These are phyloP conservation scores for Rallus limicola DNA, from an alignment of 2,113 vertebrate genomes.

Conservation along the genomic window DNA sequence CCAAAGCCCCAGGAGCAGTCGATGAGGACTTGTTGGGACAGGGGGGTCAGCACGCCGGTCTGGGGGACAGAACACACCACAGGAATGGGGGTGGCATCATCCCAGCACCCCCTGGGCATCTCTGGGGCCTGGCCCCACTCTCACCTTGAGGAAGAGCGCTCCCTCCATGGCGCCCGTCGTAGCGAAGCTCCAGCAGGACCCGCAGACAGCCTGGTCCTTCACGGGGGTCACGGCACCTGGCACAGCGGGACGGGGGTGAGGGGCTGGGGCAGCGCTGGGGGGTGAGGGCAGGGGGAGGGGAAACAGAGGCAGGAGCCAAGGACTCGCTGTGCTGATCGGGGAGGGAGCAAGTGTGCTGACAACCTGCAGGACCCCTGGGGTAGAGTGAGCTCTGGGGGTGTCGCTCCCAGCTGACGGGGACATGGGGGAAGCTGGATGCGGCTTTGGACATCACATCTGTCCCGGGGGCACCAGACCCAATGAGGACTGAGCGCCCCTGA, in stretches of 20 bases:
- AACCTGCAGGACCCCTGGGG: background rate
- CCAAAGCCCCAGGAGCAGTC: conserved; percentile 87
- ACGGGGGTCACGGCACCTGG: conserved; percentile 83
- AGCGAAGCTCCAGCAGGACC: conserved; percentile 92
- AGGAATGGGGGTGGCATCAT: background rate
- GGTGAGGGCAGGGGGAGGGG: background rate
- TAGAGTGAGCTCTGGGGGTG: background rate
- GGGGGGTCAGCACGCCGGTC: conserved; percentile 76
- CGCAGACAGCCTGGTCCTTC: conserved; percentile 88
- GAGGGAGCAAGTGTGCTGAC: background rate
- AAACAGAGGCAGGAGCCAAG: background rate
- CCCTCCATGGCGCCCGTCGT: conserved; percentile 86
- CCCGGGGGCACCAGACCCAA: background rate
- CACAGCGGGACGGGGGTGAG: background rate
- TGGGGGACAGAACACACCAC: background rate
- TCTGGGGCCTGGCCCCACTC: background rate
- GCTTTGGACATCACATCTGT: background rate
- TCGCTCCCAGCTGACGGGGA: background rate
- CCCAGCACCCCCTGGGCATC: rapidly evolving
- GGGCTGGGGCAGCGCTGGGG: rapidly evolving
- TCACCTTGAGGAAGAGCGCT: conserved; percentile 85
- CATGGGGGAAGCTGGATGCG: background rate
- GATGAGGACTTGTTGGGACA: conserved; percentile 86
- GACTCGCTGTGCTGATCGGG: rapidly evolving
- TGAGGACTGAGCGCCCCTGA: background rate